Conservation (phyloP, 2,888 invertebrate genomes). For the Stenodera caucasica region DNA sequence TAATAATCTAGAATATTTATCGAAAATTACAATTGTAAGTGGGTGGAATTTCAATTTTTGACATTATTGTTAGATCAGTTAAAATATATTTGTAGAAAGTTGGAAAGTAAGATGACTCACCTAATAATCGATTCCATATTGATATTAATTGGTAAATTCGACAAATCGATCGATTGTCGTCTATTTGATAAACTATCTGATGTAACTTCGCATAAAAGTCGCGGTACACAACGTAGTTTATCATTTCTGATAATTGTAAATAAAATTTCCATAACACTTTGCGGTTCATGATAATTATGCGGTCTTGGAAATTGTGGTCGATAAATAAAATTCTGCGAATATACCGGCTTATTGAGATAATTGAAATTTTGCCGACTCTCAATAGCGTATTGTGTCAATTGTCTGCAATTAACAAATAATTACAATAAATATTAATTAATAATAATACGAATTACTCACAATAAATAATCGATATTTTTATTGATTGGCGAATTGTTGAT, state of each 20-base stretch:
- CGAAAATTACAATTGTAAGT: too few relatives aligned
- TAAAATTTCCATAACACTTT: constrained; percentile 56
- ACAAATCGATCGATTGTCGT: constrained; percentile 37
- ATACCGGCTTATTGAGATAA: constrained; percentile 14
- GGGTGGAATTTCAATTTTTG: too few relatives aligned
- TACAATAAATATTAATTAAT: constrained; percentile 1
- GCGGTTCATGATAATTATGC: constrained; percentile 16
- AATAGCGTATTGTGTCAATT: constrained; percentile 31
- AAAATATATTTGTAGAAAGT: constrained; percentile 10
- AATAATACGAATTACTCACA: constrained; percentile 27
- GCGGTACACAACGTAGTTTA: constrained; percentile 77
- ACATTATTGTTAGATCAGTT: too few relatives aligned
- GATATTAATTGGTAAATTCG: constrained; percentile 51
- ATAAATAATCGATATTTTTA: constrained; percentile 25
- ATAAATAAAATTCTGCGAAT: constrained; percentile 21
- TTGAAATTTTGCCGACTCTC: constrained; percentile 29
- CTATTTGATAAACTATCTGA: constrained; percentile 55
- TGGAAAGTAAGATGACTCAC: constrained; percentile 56
- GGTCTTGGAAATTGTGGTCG: constrained; percentile 14
- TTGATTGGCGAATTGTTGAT: constrained; percentile 9
- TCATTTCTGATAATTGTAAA: constrained; percentile 70
- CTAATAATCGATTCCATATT: constrained; percentile 62
- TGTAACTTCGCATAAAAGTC: constrained; percentile 78
- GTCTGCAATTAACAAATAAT: constrained; percentile 24
- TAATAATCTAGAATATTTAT: constrained; percentile 62